Conservation (phyloP, 92 coral and sea anemone genomes). For the Heteractis magnifica region DNA sequence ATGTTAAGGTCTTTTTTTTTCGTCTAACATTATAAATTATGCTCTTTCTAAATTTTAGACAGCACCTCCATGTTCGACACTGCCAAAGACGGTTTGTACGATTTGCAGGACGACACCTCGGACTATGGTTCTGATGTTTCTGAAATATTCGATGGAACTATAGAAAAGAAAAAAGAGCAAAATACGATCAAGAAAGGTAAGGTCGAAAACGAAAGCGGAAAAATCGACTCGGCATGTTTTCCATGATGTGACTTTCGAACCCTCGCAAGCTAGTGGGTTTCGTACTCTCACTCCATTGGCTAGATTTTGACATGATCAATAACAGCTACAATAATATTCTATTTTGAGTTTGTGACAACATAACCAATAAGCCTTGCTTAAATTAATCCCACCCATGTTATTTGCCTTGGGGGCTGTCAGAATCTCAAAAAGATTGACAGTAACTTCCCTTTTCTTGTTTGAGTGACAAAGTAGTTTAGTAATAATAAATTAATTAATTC, state of each 20-base stretch:
- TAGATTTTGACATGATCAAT: background rate
- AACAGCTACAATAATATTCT: background rate
- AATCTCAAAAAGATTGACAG: conserved; percentile 11
- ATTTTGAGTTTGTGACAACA: conserved; percentile 1
- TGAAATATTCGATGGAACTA: conserved; percentile 26
- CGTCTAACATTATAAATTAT: background rate
- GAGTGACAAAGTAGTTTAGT: background rate
- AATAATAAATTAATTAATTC: conserved; percentile 2
- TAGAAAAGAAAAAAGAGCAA: background rate
- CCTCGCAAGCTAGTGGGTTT: background rate
- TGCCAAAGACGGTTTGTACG: background rate
- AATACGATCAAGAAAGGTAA: conserved; percentile 7
- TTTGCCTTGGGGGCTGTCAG: background rate
- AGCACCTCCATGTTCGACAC: background rate
- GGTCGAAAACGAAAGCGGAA: conserved; percentile 34
- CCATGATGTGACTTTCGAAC: conserved; percentile 10
- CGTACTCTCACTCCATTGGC: background rate
- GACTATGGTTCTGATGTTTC: conserved; percentile 26
- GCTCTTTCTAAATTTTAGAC: conserved; percentile 2
- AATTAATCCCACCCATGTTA: background rate
- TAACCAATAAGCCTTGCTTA: background rate
- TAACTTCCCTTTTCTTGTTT: conserved; percentile 15
- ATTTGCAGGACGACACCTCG: background rate
- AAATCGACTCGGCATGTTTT: background rate
- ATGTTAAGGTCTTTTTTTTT: background rate